Evolutionary conservation across 2,797 vertebrate genomes (phyloP), one percentile per base, ranked within the genome.

Genomic region (Scolopax rusticola): DNA sequence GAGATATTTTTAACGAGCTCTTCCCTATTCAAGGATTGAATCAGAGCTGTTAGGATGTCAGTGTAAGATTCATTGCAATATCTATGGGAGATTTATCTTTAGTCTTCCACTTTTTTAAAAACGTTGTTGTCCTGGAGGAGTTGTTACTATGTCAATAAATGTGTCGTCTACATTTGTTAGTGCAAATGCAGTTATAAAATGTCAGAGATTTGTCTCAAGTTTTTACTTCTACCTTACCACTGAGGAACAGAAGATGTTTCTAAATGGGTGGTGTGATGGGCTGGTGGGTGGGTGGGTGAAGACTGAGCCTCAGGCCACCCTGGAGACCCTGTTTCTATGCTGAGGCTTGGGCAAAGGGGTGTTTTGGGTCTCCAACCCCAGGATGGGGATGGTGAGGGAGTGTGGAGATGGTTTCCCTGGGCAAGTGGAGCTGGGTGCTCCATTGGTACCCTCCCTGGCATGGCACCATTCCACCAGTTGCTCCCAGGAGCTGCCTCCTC

Each of bases 1-100:
- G 94, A 96, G 96, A 95, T 96, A 93, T 94, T 95, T 96, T 96
- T 95, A 96, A 97, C 95, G 94, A 96, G 94, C 89, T 97, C 81
- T 95, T 95, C 93, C 93, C 94, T 95, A 93, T 97, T 95, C 89
- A 90, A 69, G 95, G 87, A 89, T 94, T 95, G 94, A 96, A 93
- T 96, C 86, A 18, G 97, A 81, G 96, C 91, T 85, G 94, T 97
- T 97, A 96, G 78, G 28, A 89, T 97, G 94, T 95, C 95, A 97
- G 78, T 41, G 61, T 75, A 95, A 96, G 95, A 97, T 94, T 97
- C 96, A 95, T 96, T 95, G 96, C 90, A 75, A 89, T 95, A 96
- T 95, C 90, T 93, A 78, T 63, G 78, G 75, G 92, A 96, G 93
- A 97, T 95, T 97, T 96, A 96, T 97, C 93, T 95, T 95, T 90